Percentiles rank a stretch among this genome's conserved stretches.
These are phyloP conservation scores for Nomada ruficornis DNA, from an alignment of 2,888 invertebrate genomes.

Conservation along the genomic window DNA sequence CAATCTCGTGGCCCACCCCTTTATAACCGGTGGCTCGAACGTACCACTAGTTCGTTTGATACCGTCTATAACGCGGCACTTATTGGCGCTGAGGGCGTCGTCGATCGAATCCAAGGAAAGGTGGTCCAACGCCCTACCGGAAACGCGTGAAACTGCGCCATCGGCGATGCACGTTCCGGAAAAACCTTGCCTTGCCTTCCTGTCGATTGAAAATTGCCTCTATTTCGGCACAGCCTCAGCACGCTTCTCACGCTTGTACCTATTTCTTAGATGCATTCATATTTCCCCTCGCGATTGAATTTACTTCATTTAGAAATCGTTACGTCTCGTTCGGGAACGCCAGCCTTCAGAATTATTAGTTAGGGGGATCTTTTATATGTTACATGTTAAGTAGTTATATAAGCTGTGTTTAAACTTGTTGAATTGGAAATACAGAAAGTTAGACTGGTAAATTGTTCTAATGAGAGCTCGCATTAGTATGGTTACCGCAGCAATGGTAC, in stretches of 20 bases:
- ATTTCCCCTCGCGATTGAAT: not conserved
- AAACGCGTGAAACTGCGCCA: constrained; percentile 51
- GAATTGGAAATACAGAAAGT: no score
- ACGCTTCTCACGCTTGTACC: not conserved
- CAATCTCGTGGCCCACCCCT: constrained; percentile 43
- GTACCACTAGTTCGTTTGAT: constrained; percentile 53
- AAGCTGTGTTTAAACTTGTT: no score
- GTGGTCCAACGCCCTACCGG: constrained; percentile 10
- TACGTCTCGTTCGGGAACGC: not conserved
- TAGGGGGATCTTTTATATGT: no score
- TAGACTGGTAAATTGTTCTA: no score
- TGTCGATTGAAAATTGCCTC: constrained; percentile 52
- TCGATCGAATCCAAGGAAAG: constrained; percentile 36
- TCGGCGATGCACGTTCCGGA: constrained; percentile 35
- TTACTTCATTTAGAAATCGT: not conserved
- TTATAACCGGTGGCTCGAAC: constrained; percentile 41
- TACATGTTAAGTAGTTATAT: no score
- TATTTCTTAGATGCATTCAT: not conserved
- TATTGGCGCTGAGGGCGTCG: constrained; percentile 54
- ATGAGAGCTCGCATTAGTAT: no score
- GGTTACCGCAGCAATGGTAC: no score
- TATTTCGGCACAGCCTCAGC: constrained; percentile 14
- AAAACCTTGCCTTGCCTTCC: constrained; percentile 27
- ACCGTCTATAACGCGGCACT: constrained; percentile 49
- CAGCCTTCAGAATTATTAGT: no score